A percentile compares a stretch with the other conserved stretches of the same genome.
Evolutionary conservation across 2,113 vertebrate species (phyloP).

Genomic region (Pluvialis apricaria): DNA sequence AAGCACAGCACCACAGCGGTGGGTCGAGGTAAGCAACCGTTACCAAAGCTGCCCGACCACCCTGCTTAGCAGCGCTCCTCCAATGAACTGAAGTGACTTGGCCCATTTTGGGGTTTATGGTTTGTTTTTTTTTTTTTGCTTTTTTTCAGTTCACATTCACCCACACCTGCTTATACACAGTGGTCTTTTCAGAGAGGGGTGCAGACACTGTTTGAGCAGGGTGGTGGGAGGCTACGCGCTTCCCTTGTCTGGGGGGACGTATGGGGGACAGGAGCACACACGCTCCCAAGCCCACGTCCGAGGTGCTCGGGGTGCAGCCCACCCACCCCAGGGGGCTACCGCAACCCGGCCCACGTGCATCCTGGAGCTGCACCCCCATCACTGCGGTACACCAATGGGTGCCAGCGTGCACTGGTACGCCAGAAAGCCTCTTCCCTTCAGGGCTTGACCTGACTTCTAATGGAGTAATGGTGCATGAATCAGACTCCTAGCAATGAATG

Average conservation of each 20-base stretch:
- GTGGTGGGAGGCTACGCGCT: not conserved
- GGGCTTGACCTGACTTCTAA: not conserved
- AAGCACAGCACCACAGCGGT: not conserved
- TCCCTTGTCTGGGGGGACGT: not conserved
- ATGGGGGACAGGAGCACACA: fast-evolving
- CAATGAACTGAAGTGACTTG: not conserved
- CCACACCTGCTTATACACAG: not conserved
- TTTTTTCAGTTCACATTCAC: not conserved
- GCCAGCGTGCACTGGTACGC: fast-evolving
- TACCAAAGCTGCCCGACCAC: not conserved
- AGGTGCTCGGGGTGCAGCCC: not conserved
- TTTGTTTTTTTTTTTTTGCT: not conserved
- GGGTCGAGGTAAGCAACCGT: not conserved
- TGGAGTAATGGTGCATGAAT: conserved; percentile 43
- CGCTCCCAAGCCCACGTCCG: fast-evolving
- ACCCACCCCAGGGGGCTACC: not conserved
- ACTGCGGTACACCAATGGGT: fast-evolving
- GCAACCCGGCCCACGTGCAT: not conserved
- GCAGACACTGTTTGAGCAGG: not conserved
- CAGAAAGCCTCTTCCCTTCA: not conserved
- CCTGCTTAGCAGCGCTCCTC: not conserved
- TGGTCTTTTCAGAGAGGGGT: not conserved
- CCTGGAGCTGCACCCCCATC: not conserved
- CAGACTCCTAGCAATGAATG: conserved; percentile 35
- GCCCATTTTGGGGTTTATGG: not conserved